A percentile compares a stretch with the other conserved stretches of the same genome.
phyloP scores from a whole-genome alignment of 1,140 invertebrate species.

The Cheumatopsyche charites region DNA sequence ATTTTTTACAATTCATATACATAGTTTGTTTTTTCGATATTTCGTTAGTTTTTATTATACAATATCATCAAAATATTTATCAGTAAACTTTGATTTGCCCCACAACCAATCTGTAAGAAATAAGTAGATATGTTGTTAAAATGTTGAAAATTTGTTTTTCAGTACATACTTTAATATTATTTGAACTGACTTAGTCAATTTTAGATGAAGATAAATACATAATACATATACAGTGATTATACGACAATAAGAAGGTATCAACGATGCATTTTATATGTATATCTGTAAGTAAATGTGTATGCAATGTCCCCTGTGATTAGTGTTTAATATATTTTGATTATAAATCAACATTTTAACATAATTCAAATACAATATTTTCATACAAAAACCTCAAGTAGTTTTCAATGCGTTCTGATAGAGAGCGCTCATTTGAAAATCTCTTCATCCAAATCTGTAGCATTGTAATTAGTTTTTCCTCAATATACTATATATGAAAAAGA shows the following conservation, averaged over 20 bases:
- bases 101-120: too few relatives aligned
- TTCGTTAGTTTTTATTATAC: too few relatives aligned
- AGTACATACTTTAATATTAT: neutral
- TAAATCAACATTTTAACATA: conserved; percentile 26
- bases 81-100: too few relatives aligned
- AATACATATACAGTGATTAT: neutral
- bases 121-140: neutral
- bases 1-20: too few relatives aligned
- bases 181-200: neutral
- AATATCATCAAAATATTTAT: too few relatives aligned
- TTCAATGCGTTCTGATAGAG: conserved; percentile 1
- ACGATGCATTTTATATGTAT: neutral
- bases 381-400: conserved; percentile 13
- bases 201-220: conserved; percentile 9
- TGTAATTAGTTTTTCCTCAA: neutral
- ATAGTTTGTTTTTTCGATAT: too few relatives aligned
- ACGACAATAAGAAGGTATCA: neutral
- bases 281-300: neutral
- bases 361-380: neutral
- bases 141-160: conserved; percentile 1
- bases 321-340: neutral
- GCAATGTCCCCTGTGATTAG: neutral
- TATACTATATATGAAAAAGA: too few relatives aligned
- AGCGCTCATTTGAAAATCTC: neutral
- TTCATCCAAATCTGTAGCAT: neutral